Conservation (phyloP, 2,888 invertebrate species). For the Leptogaster cylindrica region DNA sequence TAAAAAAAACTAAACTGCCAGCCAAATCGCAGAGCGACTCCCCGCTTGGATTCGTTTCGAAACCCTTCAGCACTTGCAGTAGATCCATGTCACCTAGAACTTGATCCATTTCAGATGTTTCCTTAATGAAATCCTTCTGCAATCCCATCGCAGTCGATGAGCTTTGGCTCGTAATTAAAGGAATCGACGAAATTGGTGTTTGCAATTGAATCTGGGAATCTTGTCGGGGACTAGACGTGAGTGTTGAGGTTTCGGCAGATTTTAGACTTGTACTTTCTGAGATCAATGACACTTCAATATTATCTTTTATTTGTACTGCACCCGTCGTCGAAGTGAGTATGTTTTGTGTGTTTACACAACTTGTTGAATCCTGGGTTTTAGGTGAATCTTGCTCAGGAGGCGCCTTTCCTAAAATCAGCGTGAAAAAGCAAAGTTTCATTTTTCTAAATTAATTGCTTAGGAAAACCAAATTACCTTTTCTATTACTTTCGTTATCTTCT, state of each 20-base stretch:
- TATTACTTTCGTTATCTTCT: too few relatives aligned
- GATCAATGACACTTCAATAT: too few relatives aligned
- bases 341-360: too few relatives aligned
- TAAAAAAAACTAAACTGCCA: constrained; percentile 53
- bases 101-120: constrained; percentile 71
- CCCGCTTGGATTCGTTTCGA: constrained; percentile 64
- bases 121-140: constrained; percentile 66
- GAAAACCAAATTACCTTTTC: too few relatives aligned
- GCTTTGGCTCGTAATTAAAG: constrained; percentile 54
- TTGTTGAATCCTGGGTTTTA: too few relatives aligned
- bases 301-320: too few relatives aligned
- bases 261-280: too few relatives aligned
- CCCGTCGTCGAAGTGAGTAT: too few relatives aligned
- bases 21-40: constrained; percentile 57
- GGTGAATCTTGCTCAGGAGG: too few relatives aligned
- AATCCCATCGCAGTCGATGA: constrained; percentile 63
- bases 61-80: constrained; percentile 77
- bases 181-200: constrained; percentile 39
- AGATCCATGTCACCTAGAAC: constrained; percentile 74
- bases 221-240: constrained; percentile 23
- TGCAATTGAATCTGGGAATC: constrained; percentile 1
- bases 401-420: too few relatives aligned
- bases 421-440: too few relatives aligned
- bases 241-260: background rate
- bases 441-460: too few relatives aligned